Conservation (phyloP, 2,113 vertebrate genomes). For the Chlorodrepanis virens region DNA sequence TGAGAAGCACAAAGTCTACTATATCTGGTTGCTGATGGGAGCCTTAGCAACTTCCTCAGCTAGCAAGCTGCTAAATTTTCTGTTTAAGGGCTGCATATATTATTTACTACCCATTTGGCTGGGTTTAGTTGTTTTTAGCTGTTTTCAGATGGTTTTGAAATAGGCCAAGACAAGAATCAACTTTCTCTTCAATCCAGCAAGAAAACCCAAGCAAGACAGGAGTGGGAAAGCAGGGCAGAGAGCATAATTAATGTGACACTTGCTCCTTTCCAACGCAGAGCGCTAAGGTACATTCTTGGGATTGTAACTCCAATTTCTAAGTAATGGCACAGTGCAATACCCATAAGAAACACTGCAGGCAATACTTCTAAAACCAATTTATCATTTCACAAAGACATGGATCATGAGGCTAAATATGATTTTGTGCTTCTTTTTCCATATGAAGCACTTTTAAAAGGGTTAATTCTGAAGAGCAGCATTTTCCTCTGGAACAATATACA, state of each 20-base stretch:
- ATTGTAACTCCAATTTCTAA: neutral
- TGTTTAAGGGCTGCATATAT: constrained; percentile 20
- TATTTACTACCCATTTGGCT: constrained; percentile 41
- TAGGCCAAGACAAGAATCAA: constrained; percentile 12
- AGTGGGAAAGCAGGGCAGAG: neutral
- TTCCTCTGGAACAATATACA: constrained; percentile 24
- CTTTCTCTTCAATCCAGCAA: neutral
- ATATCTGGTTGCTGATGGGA: neutral
- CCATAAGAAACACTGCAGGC: neutral
- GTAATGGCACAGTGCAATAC: neutral
- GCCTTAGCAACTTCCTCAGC: neutral
- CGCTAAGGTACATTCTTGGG: neutral
- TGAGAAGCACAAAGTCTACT: neutral
- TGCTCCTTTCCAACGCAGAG: neutral
- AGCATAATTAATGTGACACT: constrained; percentile 49
- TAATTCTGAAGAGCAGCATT: neutral
- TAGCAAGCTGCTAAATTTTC: constrained; percentile 31
- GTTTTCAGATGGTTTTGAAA: constrained; percentile 4
- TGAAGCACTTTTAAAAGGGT: neutral
- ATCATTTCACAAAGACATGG: neutral
- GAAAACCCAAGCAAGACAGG: neutral
- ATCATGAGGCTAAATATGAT: neutral
- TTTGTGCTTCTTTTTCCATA: neutral
- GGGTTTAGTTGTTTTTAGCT: neutral
- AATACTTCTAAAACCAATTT: neutral